A percentile compares a stretch with the other conserved stretches of the same genome.
These are phyloP conservation scores for Pristionchus pacificus DNA, from an alignment of 1,140 invertebrate genomes.

Conservation along the genomic window DNA sequence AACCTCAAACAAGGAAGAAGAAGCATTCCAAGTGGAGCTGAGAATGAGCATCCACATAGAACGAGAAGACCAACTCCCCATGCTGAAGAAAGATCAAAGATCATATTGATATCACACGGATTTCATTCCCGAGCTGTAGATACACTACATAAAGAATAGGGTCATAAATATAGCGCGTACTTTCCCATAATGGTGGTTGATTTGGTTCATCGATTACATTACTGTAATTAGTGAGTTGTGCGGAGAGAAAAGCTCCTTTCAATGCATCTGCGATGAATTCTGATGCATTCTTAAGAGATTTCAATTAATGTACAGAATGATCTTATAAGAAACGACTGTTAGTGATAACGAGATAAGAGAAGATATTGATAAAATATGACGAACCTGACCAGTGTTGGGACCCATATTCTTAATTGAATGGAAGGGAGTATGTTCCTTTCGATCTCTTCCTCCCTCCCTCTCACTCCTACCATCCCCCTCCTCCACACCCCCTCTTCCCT, in stretches of 20 bases:
- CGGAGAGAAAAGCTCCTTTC: constrained; percentile 22
- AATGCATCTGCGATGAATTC: constrained; percentile 22
- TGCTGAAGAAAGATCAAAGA: constrained; percentile 30
- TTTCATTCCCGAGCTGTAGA: constrained; percentile 11
- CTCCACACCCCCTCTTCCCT: background rate
- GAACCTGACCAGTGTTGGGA: too few species aligned
- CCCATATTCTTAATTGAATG: background rate
- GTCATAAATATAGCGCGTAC: constrained; percentile 16
- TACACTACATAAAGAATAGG: background rate
- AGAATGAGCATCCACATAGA: constrained; percentile 39
- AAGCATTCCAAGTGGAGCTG: constrained; percentile 44
- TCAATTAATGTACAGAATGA: too few species aligned
- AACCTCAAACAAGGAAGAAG: constrained; percentile 41
- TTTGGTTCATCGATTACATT: constrained; percentile 13
- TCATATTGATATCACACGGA: background rate
- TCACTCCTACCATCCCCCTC: background rate
- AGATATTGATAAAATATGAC: too few species aligned
- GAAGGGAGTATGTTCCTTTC: too few species aligned
- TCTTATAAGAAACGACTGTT: too few species aligned
- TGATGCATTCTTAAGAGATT: constrained; percentile 25
- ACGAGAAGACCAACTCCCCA: constrained; percentile 46
- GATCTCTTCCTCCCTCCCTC: background rate
- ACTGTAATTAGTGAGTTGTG: constrained; percentile 20
- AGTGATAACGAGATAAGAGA: too few species aligned
- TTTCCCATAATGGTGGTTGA: constrained; percentile 26